Evolutionary conservation across 2,797 vertebrate genomes (phyloP), one percentile per base, ranked within the genome.

Genomic region (Tolypeutes matacus): DNA sequence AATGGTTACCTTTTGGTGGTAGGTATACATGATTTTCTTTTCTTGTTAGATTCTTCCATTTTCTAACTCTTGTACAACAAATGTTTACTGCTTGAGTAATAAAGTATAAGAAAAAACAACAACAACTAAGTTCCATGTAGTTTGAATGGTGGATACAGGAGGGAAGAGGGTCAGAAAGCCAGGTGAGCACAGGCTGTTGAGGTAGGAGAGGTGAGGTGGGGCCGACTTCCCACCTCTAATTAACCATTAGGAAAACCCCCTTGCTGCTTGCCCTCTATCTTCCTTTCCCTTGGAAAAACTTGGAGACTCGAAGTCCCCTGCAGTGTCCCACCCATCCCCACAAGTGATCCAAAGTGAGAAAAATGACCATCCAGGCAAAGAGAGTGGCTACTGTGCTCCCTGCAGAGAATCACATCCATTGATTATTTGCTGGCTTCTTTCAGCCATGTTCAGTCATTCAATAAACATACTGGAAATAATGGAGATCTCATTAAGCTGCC

Each of bases 1-100:
- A 36, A 77, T 11, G 29, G 17, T 49, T 89, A 69, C 21, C 4
- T 27, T 91, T 86, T 93, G 46, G 91, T 72, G 36, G 70, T 39
- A 46, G 53, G 70, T 12, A 53, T 2, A 36, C 4, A 25, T 31
- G 34, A 31, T 27, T 81, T 91, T 70, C 53, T 86, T 89, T 75
- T 75, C 58, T 36, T 93, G 53, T 77, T 86, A n/a, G 46, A 87
- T 89, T 86, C 53, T 93, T 83, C 34, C n/a, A 53, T n/a, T 95
- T 92, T 23, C 27, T 87, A 88, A 69, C 18, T 82, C 3, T 51
- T 96, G 27, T 77, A 36, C 18, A 46, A 10, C 25, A 20, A 42
- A 49, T 5, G 34, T 3, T 39, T 81, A 34, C 93, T 78, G 83
- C 39, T 39, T 87, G 60, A 89, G 29, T 42, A 67, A 80, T 60